Evolutionary conservation across 2,888 invertebrate genomes (phyloP).

Genomic region (Morinoia aosen): DNA sequence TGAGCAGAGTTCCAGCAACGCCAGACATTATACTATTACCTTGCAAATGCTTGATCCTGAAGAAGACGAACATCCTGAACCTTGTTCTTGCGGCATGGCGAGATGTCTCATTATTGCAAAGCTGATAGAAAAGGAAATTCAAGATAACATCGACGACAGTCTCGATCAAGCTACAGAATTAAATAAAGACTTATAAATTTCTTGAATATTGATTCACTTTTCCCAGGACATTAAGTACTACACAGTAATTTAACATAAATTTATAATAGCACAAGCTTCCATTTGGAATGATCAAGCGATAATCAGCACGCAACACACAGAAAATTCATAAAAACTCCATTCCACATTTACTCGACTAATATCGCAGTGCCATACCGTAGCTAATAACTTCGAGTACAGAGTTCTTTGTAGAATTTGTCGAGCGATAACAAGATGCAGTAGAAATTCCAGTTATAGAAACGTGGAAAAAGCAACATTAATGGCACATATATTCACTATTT

Average conservation of each 20-base stretch:
- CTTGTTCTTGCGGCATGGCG: constrained; percentile 78
- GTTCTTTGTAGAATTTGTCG: neutral
- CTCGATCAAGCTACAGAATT: neutral
- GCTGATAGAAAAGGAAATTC: constrained; percentile 62
- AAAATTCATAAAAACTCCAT: neutral
- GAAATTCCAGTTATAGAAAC: neutral
- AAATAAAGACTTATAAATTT: neutral
- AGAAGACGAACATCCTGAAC: constrained; percentile 82
- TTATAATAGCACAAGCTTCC: neutral
- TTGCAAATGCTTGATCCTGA: constrained; percentile 81
- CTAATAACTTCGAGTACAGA: neutral
- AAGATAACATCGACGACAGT: neutral
- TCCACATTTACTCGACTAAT: neutral
- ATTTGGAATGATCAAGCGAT: constrained; percentile 25
- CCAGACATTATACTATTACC: constrained; percentile 79
- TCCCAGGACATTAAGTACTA: neutral
- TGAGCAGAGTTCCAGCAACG: constrained; percentile 76
- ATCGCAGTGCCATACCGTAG: neutral
- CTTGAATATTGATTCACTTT: neutral
- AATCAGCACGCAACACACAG: neutral
- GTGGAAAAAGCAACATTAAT: neutral
- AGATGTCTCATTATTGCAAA: constrained; percentile 64
- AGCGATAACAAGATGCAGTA: neutral
- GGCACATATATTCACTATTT: neutral
- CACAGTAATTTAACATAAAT: neutral